Evolutionary conservation across 1,140 invertebrate species (phyloP), one percentile per base, ranked within the genome.

Genomic region (Lithobius niger): DNA sequence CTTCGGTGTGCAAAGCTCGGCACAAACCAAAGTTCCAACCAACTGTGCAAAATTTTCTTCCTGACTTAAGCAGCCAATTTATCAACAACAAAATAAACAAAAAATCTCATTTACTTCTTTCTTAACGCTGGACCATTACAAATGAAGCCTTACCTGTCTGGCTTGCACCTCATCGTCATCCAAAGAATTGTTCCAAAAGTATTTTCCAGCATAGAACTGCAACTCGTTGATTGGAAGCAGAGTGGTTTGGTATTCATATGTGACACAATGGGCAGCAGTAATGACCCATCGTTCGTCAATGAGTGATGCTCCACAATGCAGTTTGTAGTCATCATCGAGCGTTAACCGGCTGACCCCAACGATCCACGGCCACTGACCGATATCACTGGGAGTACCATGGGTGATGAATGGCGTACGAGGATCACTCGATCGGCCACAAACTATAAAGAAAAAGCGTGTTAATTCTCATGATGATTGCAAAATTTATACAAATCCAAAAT

Each of bases 211-310:
- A 21, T 48, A 61, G 22, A 61, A 10, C 2, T 44, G 10, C 1
- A 61, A 21, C 13, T 52, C 44, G 1, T 18, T 43, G 3, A 31
- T 3, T 18, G 56, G 44, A 4, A 59, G 27, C 1, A 43, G 13
- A 16, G 28, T 2, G 6, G 44, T 59, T 0, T 57, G 44, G 2
- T 27, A 2, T 4, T 3, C 15, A 6, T 54, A 44, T 1, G 57
- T 54, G 3, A 62, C 59, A 26, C 61, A 62, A 44, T 62, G 61
- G 6, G 61, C 61, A 3, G 61, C 61, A 1, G 61, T 62, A 15
- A 62, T n/a, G 0, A 59, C 48, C 59, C 59, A 61, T 1, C 21
- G 15, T 10, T 62, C 61, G 1, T 6, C 43, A 2, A 62, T 31
- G 2, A 62, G 18, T 3, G 48, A 47, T 13, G 43, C 61, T 2